phyloP scores from a whole-genome alignment of 2,888 invertebrate species.

The Girardia tigrina region DNA sequence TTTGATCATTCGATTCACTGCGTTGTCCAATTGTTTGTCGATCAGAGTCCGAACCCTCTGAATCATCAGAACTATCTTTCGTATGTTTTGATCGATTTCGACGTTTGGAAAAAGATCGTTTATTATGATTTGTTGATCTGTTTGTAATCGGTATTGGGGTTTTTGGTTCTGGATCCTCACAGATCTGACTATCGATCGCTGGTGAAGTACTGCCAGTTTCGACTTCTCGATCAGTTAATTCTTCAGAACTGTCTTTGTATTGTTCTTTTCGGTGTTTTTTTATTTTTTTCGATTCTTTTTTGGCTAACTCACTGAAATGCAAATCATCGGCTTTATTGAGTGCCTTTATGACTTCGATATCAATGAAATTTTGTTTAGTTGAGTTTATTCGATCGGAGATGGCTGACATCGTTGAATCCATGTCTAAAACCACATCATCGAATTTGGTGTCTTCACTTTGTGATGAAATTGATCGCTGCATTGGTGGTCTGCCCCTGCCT shows the following conservation, averaged over 20 bases:
- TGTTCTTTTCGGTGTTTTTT: background rate
- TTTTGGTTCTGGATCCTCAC: background rate
- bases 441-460: background rate
- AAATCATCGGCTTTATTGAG: constrained; percentile 4
- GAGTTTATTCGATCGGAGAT: background rate
- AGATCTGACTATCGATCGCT: background rate
- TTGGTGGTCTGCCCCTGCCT: background rate
- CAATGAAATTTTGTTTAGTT: background rate
- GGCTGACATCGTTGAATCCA: background rate
- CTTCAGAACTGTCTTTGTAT: background rate
- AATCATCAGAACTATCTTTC: background rate
- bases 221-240: background rate
- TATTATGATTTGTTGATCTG: background rate
- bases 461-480: background rate
- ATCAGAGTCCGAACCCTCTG: background rate
- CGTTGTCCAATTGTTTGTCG: background rate
- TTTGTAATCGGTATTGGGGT: background rate
- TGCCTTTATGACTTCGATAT: background rate
- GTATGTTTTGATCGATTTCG: background rate
- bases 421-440: background rate
- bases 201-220: background rate
- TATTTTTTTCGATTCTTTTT: constrained; percentile 18
- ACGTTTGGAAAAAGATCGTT: background rate
- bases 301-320: background rate
- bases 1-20: background rate